Conservation (phyloP, 2,888 invertebrate genomes). For the Deilephila elpenor region DNA sequence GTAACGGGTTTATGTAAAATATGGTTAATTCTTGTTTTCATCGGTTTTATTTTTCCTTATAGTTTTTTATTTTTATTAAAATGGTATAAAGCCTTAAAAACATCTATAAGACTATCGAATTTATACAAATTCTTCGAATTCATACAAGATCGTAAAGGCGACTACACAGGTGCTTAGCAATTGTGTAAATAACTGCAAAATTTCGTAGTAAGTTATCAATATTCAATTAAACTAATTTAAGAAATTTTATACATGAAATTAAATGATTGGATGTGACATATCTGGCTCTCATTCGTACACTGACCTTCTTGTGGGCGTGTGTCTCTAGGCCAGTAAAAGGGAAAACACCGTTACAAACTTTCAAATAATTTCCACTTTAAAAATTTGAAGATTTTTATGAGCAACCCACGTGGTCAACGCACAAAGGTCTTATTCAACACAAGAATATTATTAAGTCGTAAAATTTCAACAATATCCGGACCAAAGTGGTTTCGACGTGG, state of each 20-base stretch:
- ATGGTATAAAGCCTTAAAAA: too few relatives aligned
- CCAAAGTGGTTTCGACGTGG: neutral
- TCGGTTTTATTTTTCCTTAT: neutral
- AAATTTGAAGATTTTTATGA: constrained; percentile 14
- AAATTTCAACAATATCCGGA: constrained; percentile 5
- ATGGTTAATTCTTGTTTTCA: neutral
- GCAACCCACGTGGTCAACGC: constrained; percentile 2
- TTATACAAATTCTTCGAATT: too few relatives aligned
- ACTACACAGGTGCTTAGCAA: too few relatives aligned
- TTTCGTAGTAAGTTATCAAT: too few relatives aligned
- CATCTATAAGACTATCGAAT: too few relatives aligned
- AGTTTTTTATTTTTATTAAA: too few relatives aligned
- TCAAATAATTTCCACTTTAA: neutral
- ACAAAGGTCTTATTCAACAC: constrained; percentile 3
- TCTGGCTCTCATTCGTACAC: neutral
- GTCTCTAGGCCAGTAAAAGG: constrained; percentile 11
- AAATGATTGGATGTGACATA: too few relatives aligned
- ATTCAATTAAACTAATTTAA: too few relatives aligned
- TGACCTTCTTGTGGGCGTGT: neutral
- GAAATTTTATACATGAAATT: too few relatives aligned
- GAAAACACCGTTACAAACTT: constrained; percentile 15
- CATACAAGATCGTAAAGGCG: too few relatives aligned
- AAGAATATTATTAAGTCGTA: constrained; percentile 1
- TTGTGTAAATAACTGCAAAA: too few relatives aligned
- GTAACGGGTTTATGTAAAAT: constrained; percentile 18